Conservation (phyloP, 2,797 vertebrate species). For the Argyrosomus regius region DNA sequence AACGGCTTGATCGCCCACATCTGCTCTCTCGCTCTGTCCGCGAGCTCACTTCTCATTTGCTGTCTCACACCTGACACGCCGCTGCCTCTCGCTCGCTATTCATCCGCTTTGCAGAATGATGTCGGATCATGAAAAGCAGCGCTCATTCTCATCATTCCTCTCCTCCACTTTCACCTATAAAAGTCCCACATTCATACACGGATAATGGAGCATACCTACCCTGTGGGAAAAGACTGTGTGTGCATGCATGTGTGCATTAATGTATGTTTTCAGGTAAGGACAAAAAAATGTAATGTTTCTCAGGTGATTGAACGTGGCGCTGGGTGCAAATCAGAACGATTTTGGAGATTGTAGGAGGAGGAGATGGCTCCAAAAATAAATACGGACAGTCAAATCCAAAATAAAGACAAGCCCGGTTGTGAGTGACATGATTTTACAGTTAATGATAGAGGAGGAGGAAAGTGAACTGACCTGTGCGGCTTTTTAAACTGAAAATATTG, state of each 20-base stretch:
- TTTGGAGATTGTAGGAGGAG: not conserved
- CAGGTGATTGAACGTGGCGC: not conserved
- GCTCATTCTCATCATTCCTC: constrained; percentile 24
- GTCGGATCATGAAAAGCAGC: constrained; percentile 54
- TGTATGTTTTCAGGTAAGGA: not conserved
- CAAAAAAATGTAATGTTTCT: not conserved
- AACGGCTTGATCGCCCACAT: constrained; percentile 63
- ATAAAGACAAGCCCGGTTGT: not conserved
- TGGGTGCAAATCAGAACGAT: constrained; percentile 5
- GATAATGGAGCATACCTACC: constrained; percentile 30
- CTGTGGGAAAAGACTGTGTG: constrained; percentile 4
- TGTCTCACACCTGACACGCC: constrained; percentile 21
- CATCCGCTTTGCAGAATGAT: constrained; percentile 20
- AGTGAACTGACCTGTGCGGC: not conserved
- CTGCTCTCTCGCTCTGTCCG: constrained; percentile 41
- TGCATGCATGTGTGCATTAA: not conserved
- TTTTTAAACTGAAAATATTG: constrained; percentile 12
- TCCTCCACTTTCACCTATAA: constrained; percentile 15
- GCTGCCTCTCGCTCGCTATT: constrained; percentile 25
- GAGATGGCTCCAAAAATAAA: not conserved
- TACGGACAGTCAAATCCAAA: not conserved
- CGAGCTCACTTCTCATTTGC: constrained; percentile 34
- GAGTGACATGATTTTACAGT: constrained; percentile 23
- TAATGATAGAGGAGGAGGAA: constrained; percentile 4
- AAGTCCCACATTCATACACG: constrained; percentile 20